These are phyloP conservation scores for Sylvicapra grimmia DNA, from an alignment of 2,113 vertebrate genomes.

Conservation along the genomic window DNA sequence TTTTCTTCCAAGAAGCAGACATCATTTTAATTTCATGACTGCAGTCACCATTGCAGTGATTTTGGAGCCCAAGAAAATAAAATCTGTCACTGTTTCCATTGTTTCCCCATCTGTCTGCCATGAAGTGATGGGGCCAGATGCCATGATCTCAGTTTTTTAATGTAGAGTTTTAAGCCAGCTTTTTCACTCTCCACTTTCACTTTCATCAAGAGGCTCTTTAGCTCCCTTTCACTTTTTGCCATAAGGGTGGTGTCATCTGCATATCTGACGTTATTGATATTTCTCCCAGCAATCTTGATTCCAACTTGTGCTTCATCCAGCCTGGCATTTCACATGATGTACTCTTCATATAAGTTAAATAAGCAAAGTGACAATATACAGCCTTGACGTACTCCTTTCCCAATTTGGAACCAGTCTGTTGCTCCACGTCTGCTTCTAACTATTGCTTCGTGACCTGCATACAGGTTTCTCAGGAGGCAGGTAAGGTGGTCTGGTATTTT, in stretches of 20 bases:
- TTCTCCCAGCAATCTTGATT: not conserved
- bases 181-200: not conserved
- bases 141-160: too few relatives aligned
- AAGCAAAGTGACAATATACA: not conserved
- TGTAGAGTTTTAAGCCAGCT: not conserved
- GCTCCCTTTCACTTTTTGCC: not conserved
- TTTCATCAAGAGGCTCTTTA: not conserved
- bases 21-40: not conserved
- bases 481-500: not conserved
- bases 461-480: not conserved
- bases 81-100: not conserved
- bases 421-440: not conserved
- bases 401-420: not conserved
- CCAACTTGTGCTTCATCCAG: not conserved
- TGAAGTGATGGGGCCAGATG: not conserved
- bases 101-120: not conserved
- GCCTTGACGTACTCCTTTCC: not conserved
- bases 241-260: not conserved
- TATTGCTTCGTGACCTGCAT: not conserved
- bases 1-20: not conserved
- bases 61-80: not conserved
- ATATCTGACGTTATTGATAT: not conserved
- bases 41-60: not conserved
- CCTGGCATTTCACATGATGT: not conserved
- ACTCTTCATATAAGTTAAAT: not conserved